These are phyloP conservation scores for Daboia siamensis DNA, from an alignment of 2,113 vertebrate species.

Conservation along the genomic window DNA sequence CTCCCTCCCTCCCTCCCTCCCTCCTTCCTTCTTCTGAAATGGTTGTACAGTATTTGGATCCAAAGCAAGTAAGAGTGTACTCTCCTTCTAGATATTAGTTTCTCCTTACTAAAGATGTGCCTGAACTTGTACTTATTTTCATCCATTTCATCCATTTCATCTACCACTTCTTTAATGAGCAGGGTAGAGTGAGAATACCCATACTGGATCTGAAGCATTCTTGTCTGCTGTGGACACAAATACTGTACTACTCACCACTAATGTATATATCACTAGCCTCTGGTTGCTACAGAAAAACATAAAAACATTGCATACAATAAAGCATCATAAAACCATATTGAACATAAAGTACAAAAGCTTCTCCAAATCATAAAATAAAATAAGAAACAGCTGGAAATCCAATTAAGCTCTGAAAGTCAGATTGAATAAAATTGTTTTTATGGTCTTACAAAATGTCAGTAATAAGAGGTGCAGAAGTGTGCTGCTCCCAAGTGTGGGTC, in stretches of 20 bases:
- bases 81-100: not conserved
- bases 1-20: not conserved
- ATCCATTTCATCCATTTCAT: too few relatives aligned
- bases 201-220: not conserved
- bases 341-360: not conserved
- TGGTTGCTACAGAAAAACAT: not conserved
- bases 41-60: not conserved
- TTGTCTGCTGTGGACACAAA: not conserved
- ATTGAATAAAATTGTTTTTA: not conserved
- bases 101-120: not conserved
- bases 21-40: not conserved
- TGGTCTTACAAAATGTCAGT: not conserved
- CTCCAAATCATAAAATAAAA: not conserved
- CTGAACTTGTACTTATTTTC: not conserved
- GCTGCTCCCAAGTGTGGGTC: not conserved
- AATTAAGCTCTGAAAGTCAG: not conserved
- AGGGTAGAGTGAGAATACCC: not conserved
- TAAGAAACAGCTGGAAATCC: not conserved
- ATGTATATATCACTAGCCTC: not conserved
- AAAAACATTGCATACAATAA: not conserved
- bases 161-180: not conserved
- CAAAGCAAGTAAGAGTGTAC: not conserved
- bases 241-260: not conserved
- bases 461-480: not conserved
- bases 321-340: not conserved